Base-by-base conservation (phyloP, 2,888 invertebrate genomes). In the Buathra laborator region DNA sequence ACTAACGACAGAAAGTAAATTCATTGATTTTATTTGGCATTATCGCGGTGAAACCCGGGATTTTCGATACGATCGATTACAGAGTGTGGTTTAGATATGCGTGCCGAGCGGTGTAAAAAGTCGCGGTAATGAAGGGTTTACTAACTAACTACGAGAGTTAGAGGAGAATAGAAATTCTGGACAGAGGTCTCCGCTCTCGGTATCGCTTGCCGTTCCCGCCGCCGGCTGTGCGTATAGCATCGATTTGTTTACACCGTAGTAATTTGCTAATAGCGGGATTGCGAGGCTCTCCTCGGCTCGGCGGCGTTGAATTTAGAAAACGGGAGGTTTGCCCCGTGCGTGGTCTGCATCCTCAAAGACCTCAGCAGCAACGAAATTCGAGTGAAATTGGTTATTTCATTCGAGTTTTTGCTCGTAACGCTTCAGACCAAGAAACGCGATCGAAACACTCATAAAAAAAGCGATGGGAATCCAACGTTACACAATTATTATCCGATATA, bases 161-260 rank as follows among this genome's bases (percentile, higher is more conserved):
- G 66, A 88, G 84, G 85, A 71, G 72, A 72, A 51, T 72, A 51
- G 24, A 64, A 74, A 81, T 66, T 51, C 19, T 56, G 3, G 53
- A 12, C 56, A 37, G 37, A 9, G 66, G 16, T 37, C 64, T 12
- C 10, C 48, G 44, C 76, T 24, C 46, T 1, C 43, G 14, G 19
- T 16, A 48, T 76, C 66, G 19, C 51, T 37, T 32, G 32, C 64
- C 29, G 29, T 51, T 71, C 19, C 81, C 78, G 82, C 86, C 76
- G 53, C 72, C 72, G 83, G 87, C 81, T 70, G 82, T 83, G 86
- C 80, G 84, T 70, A 79, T 88, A 86, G 56, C 88, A 89, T 89
- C 90, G 90, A 92, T 92, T 91, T 93, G 92, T 93, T 93, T 93
- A 93, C 93, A 93, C 90, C 93, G 91, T 90, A 92, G 91, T 92